Evolutionary conservation across 2,113 vertebrate genomes (phyloP).

Genomic region (Trichechus manatus): DNA sequence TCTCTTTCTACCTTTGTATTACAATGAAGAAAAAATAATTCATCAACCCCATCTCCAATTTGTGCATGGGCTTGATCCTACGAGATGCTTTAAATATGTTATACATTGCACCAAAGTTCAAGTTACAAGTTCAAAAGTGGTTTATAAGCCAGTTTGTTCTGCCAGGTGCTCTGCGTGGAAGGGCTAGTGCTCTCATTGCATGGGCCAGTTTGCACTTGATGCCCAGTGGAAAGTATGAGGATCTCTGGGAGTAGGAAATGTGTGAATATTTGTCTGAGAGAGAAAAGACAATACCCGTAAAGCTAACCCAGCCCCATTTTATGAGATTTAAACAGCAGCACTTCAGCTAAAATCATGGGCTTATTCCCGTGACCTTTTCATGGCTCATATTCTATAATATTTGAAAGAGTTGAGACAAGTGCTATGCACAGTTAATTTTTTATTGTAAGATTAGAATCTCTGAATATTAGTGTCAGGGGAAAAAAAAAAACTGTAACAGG

Average conservation of each 20-base stretch:
- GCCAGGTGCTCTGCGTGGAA: background rate
- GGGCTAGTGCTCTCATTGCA: background rate
- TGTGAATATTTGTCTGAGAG: background rate
- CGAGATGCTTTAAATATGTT: background rate
- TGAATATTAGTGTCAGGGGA: background rate
- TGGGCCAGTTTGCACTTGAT: background rate
- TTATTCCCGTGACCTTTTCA: constrained; percentile 22
- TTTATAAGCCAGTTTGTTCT: background rate
- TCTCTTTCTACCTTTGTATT: background rate
- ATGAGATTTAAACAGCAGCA: background rate
- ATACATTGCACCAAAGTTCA: background rate
- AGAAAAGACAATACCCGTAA: constrained; percentile 38
- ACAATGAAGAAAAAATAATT: constrained; percentile 20
- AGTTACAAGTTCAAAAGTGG: background rate
- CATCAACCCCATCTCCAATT: background rate
- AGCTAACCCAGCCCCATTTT: background rate
- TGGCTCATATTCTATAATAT: background rate
- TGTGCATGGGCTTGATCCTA: background rate
- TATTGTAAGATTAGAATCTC: background rate
- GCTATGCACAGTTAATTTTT: background rate
- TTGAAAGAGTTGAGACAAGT: background rate
- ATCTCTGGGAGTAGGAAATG: background rate
- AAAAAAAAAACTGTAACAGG: background rate
- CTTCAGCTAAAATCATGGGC: constrained; percentile 2
- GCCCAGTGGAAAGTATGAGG: background rate